A percentile compares a stretch with the other conserved stretches of the same genome.
Conservation (phyloP, 2,113 vertebrate species). For the Dipodomys spectabilis region DNA sequence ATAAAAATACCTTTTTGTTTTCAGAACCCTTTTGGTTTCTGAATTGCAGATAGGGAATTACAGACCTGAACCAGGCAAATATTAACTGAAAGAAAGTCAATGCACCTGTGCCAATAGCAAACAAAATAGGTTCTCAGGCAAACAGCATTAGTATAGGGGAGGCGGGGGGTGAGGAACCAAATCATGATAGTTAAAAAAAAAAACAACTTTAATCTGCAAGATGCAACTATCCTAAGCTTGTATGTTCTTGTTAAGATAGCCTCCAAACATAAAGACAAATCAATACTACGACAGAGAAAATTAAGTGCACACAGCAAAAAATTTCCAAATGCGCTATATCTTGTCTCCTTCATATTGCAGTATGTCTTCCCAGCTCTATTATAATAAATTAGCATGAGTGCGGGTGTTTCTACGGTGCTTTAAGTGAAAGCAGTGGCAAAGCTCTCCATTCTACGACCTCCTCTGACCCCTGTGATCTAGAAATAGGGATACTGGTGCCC, state of each 20-base stretch:
- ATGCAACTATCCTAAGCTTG: not conserved
- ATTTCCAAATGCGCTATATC: not conserved
- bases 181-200: not conserved
- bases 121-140: not conserved
- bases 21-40: conserved; percentile 23
- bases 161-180: not conserved
- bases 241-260: not conserved
- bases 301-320: not conserved
- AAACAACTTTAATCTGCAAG: not conserved
- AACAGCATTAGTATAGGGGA: not conserved
- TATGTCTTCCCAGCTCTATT: not conserved
- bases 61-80: not conserved
- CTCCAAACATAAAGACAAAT: conserved; percentile 1
- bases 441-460: not conserved
- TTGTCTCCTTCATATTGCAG: not conserved
- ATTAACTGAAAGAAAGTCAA: not conserved
- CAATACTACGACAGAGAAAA: not conserved
- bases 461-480: not conserved
- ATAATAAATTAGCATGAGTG: not conserved
- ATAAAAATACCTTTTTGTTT: conserved; percentile 26
- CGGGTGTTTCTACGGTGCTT: not conserved
- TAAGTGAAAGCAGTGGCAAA: not conserved
- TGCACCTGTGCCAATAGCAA: not conserved
- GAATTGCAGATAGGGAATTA: not conserved
- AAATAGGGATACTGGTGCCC: too few relatives aligned